phyloP scores from a whole-genome alignment of 2,797 vertebrate species.

The Mycteria americana region DNA sequence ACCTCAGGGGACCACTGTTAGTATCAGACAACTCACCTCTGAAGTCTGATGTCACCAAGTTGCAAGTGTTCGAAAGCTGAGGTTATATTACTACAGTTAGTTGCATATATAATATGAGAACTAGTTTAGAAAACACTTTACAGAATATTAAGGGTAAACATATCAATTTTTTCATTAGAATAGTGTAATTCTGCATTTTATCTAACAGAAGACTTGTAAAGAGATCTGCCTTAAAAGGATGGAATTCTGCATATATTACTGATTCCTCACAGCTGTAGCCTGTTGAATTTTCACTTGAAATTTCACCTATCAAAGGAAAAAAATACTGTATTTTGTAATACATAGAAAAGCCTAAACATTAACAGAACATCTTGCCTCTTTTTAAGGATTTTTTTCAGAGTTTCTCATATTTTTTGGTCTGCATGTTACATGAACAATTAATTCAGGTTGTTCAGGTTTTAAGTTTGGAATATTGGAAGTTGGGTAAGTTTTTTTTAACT shows the following conservation, averaged over 20 bases:
- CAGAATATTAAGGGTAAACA: background rate
- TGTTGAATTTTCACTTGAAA: background rate
- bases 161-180: background rate
- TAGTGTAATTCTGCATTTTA: background rate
- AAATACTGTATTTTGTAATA: background rate
- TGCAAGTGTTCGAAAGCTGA: background rate
- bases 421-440: background rate
- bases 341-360: background rate
- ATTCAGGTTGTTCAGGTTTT: background rate
- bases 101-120: rapidly evolving
- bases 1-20: background rate
- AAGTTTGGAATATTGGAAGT: background rate
- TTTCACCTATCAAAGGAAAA: background rate
- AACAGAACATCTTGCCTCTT: background rate
- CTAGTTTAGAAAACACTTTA: background rate
- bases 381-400: background rate
- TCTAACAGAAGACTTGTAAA: background rate
- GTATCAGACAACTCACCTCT: background rate
- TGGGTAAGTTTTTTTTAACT: background rate
- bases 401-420: background rate
- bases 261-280: background rate
- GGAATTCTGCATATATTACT: background rate
- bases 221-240: background rate
- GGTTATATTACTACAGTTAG: background rate
- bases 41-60: background rate